Evolutionary conservation across 2,888 invertebrate species (phyloP).

Genomic region (Zaprionus lineosus): DNA sequence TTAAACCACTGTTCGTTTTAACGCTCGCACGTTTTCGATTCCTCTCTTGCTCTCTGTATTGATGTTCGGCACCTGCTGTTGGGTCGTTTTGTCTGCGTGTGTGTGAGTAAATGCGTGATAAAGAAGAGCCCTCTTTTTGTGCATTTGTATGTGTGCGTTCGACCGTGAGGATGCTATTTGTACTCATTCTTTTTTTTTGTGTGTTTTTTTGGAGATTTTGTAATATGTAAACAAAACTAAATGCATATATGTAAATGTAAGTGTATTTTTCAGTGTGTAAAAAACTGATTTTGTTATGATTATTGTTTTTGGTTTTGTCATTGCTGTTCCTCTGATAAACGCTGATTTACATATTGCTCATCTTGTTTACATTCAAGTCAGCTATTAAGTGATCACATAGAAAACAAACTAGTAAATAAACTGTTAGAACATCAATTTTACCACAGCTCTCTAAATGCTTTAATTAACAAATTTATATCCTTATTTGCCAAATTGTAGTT

Average conservation of each 20-base stretch:
- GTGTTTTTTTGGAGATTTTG: constrained; percentile 57
- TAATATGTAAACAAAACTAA: constrained; percentile 66
- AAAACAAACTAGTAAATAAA: background rate
- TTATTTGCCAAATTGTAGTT: constrained; percentile 58
- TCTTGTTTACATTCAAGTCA: constrained; percentile 14
- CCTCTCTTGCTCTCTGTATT: constrained; percentile 5
- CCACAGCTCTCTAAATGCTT: constrained; percentile 67
- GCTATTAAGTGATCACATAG: constrained; percentile 18
- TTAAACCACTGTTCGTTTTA: constrained; percentile 20
- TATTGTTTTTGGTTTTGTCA: constrained; percentile 34
- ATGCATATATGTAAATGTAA: constrained; percentile 3
- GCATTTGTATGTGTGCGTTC: background rate
- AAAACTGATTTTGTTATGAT: constrained; percentile 25
- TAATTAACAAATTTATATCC: constrained; percentile 65
- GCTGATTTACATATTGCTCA: constrained; percentile 51
- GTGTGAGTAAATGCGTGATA: too few species aligned
- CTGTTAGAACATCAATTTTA: constrained; percentile 30
- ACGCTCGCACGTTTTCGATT: constrained; percentile 4
- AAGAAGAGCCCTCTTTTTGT: constrained; percentile 10
- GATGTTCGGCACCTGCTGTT: constrained; percentile 27
- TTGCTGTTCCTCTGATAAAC: constrained; percentile 49
- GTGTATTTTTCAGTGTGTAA: constrained; percentile 2
- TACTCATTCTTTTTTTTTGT: constrained; percentile 44
- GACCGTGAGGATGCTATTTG: constrained; percentile 24
- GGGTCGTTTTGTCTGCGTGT: constrained; percentile 1